A percentile compares a stretch with the other conserved stretches of the same genome.
phyloP scores from a whole-genome alignment of 1,140 invertebrate genomes.

The Choristoneura fumiferana region DNA sequence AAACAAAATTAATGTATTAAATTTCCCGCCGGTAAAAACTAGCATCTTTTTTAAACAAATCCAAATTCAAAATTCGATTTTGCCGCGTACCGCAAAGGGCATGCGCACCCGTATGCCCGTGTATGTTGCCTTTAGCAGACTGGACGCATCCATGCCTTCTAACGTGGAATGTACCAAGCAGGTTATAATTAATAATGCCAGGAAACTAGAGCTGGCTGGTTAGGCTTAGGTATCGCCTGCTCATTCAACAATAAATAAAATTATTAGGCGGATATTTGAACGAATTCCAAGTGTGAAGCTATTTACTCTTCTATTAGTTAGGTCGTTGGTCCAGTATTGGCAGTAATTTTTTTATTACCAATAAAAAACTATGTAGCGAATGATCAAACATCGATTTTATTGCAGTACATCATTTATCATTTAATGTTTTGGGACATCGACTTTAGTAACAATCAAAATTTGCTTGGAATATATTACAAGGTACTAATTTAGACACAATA shows the following conservation, averaged over 20 bases:
- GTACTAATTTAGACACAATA: not conserved
- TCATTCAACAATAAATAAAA: conserved; percentile 24
- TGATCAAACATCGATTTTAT: conserved; percentile 44
- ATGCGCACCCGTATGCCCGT: conserved; percentile 35
- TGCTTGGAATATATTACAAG: conserved; percentile 32
- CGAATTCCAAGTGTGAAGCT: not conserved
- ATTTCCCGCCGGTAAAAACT: too few species aligned
- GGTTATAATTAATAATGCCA: conserved; percentile 36
- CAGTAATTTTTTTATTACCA: conserved; percentile 28
- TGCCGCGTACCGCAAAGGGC: conserved; percentile 27
- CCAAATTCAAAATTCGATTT: not conserved
- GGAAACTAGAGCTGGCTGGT: conserved; percentile 35
- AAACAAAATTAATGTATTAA: too few species aligned
- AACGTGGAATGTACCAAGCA: conserved; percentile 37
- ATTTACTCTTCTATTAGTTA: not conserved
- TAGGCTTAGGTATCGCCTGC: conserved; percentile 30
- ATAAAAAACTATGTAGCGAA: conserved; percentile 33
- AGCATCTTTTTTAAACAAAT: too few species aligned
- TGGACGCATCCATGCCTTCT: conserved; percentile 50
- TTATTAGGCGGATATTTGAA: not conserved
- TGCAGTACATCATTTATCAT: conserved; percentile 58
- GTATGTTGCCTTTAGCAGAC: conserved; percentile 50
- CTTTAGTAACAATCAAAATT: conserved; percentile 45
- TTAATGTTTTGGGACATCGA: conserved; percentile 58
- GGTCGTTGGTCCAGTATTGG: not conserved